These are phyloP conservation scores for Leptopilina myrica DNA, from an alignment of 2,888 invertebrate genomes.

Conservation along the genomic window DNA sequence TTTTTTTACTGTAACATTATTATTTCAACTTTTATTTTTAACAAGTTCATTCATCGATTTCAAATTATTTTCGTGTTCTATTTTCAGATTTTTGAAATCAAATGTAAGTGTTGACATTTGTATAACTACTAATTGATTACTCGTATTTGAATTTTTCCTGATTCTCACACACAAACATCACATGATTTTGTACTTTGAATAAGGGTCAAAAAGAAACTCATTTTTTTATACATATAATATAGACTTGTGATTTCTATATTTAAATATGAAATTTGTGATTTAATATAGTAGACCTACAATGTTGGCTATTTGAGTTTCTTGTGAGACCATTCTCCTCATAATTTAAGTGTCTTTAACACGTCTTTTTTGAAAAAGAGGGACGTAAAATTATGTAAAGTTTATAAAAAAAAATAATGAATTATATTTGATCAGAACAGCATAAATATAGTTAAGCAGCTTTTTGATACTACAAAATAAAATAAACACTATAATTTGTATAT, in stretches of 20 bases:
- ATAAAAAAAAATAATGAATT: no score
- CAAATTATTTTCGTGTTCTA: conserved; percentile 1
- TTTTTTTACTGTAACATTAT: conserved; percentile 26
- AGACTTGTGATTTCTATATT: conserved; percentile 47
- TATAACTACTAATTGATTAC: background rate
- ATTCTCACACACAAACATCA: background rate
- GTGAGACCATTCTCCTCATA: no score
- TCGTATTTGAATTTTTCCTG: conserved; percentile 23
- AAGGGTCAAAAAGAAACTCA: conserved; percentile 1
- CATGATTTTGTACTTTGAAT: conserved; percentile 8
- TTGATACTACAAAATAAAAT: no score
- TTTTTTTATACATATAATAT: background rate
- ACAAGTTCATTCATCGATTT: no score
- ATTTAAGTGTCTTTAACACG: no score
- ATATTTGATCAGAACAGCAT: no score
- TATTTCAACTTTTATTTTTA: no score
- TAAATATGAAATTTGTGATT: conserved; percentile 57
- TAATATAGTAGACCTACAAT: conserved; percentile 56
- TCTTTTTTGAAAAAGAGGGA: no score
- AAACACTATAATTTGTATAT: no score
- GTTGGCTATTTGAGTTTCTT: background rate
- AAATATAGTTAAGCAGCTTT: no score
- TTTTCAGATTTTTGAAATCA: background rate
- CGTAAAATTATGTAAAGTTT: no score
- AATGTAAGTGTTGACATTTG: background rate